Base-by-base conservation (phyloP, 2,888 invertebrate species). In the Pelosia muscerda region DNA sequence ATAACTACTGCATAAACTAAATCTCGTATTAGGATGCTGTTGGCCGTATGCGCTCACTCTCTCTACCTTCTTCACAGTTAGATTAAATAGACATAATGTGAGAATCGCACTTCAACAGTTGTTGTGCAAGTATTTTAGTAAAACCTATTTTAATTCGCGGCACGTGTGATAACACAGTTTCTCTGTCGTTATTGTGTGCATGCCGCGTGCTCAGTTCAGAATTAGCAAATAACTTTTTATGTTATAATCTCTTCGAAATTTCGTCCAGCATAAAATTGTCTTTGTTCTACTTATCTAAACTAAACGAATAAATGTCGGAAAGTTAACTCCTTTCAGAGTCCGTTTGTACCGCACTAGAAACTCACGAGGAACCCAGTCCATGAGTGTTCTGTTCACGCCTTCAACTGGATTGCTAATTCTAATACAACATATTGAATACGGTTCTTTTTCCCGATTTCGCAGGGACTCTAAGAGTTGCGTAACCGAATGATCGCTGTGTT, bases 81-180 rank as follows among this genome's bases (percentile, higher is more conserved):
- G 8, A 34, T 23, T 19, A 13, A 22, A 8, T 22, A 31, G 22
- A 34, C 28, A 19, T 34, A 49, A n/a, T 49, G 49, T 19, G 49
- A n/a, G 58, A 49, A n/a, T 49, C 49, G n/a, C 49, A 15, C n/a
- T 49, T 2, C 19, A n/a, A 49, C 49, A 49, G 49, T 49, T 49
- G 49, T 49, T 0, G 38, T 59, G 38, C 60, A 49, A 15, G 56
- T 34, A 38, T 42, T 64, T 55, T n/a, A n/a, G 25, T 57, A 13
- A 53, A 57, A 63, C 61, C 61, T 55, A 54, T 26, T 58, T 58
- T 38, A 31, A 69, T 69, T 75, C 66, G 26, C 19, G 23, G 60
- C 70, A 72, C 70, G 74, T 70, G 49, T 23, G 38, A 62, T 56
- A 49, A 66, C 54, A 42, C 42, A 56, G 60, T 69, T 68, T 69